These are phyloP conservation scores for Pachymerium ferrugineum DNA, from an alignment of 2,888 invertebrate genomes.

Conservation along the genomic window DNA sequence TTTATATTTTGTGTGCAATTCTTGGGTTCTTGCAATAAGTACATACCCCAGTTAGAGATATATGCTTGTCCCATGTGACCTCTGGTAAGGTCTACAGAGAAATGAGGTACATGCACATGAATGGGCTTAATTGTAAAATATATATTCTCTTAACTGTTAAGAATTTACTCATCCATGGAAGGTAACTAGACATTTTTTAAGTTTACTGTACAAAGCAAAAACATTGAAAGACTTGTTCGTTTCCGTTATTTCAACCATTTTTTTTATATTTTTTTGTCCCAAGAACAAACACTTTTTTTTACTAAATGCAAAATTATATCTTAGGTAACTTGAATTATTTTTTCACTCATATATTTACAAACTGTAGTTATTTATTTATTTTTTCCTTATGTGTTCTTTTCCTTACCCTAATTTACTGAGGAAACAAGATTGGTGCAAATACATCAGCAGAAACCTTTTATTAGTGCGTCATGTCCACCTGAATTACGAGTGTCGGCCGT, in stretches of 20 bases:
- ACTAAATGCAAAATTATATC: background rate
- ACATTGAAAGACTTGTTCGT: no score
- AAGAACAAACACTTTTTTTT: conserved; percentile 2
- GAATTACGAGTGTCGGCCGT: conserved; percentile 9
- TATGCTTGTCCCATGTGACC: no score
- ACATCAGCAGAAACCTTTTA: conserved; percentile 13
- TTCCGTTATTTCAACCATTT: background rate
- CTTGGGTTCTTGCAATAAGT: no score
- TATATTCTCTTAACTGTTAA: no score
- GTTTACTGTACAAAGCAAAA: no score
- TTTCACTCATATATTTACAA: background rate
- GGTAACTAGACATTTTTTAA: no score
- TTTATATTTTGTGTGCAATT: no score
- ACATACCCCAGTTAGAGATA: no score
- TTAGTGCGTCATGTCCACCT: conserved; percentile 13
- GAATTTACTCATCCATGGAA: no score
- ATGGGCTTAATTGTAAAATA: no score
- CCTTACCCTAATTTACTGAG: background rate
- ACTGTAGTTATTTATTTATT: background rate
- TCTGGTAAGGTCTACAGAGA: no score
- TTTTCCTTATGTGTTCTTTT: background rate
- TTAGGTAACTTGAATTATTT: background rate
- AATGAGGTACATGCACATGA: no score
- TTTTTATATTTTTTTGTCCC: background rate
- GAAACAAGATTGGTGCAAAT: conserved; percentile 9